Percentiles rank a stretch among this genome's conserved stretches.
phyloP scores from a whole-genome alignment of 1,140 invertebrate species.

The Pectinophora gossypiella region DNA sequence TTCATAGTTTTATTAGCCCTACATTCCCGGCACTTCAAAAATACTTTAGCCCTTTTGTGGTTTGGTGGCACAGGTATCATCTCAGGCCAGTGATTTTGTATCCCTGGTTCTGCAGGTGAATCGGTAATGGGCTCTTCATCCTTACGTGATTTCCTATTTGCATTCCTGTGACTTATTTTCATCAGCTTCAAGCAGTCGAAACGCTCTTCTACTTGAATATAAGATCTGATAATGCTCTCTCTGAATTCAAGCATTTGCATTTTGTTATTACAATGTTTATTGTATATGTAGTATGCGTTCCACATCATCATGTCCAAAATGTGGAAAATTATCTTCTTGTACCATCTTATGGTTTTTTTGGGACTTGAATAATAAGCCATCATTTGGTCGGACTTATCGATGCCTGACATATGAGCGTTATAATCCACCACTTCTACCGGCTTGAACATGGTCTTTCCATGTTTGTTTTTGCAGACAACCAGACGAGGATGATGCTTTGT shows the following conservation, averaged over 20 bases:
- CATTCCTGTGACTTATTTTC: no score
- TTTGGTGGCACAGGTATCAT: background rate
- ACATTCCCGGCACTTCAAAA: slow-evolving; percentile 16
- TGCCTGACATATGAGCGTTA: slow-evolving; percentile 21
- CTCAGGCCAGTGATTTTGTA: background rate
- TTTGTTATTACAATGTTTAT: no score
- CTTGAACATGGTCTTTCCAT: slow-evolving; percentile 6
- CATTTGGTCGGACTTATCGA: slow-evolving; percentile 27
- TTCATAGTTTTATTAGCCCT: slow-evolving; percentile 4
- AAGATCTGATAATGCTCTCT: no score
- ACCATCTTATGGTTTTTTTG: slow-evolving; percentile 24
- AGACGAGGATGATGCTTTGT: slow-evolving; percentile 24
- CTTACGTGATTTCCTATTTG: no score
- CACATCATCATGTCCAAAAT: no score
- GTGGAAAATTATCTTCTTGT: no score
- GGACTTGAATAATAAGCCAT: slow-evolving; percentile 19
- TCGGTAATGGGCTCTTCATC: no score
- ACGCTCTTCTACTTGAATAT: no score
- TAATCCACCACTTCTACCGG: slow-evolving; percentile 19
- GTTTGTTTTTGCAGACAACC: slow-evolving; percentile 10
- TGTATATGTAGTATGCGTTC: no score
- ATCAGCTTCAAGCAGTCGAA: no score
- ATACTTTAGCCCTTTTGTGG: background rate
- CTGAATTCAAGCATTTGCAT: no score
- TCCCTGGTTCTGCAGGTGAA: no score